A percentile compares a stretch with the other conserved stretches of the same genome.
These are phyloP conservation scores for Peromyscus maniculatus DNA, from an alignment of 2,113 vertebrate species.

Conservation along the genomic window DNA sequence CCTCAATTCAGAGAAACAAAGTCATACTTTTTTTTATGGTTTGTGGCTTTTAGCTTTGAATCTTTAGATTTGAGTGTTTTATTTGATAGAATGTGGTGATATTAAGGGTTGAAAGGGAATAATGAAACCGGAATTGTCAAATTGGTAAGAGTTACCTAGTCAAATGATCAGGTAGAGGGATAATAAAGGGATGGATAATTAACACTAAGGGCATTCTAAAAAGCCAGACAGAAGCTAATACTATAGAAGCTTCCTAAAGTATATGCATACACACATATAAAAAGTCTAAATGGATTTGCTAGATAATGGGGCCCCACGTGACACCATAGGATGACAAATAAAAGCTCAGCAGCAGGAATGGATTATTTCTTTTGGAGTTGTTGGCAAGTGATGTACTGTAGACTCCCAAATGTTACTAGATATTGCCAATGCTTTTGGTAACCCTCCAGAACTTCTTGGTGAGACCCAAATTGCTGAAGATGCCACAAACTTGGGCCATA, in stretches of 20 bases:
- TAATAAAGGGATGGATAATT: background rate
- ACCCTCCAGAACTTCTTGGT: background rate
- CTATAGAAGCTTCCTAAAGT: background rate
- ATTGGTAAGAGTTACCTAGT: background rate
- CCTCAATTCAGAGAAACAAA: background rate
- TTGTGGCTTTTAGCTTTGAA: background rate
- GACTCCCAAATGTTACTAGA: background rate
- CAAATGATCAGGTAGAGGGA: no score
- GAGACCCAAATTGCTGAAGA: background rate
- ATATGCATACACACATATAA: background rate
- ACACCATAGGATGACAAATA: background rate
- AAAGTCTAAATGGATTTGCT: background rate
- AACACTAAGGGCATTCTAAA: background rate
- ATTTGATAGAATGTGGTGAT: background rate
- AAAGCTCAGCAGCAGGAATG: background rate
- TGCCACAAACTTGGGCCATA: background rate
- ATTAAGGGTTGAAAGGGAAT: background rate
- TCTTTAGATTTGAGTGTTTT: background rate
- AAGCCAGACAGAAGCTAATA: background rate
- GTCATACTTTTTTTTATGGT: background rate
- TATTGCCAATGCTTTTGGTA: background rate
- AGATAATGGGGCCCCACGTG: background rate
- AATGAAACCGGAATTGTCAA: background rate
- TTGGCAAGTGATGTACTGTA: background rate
- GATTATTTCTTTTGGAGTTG: background rate